Evolutionary conservation across 2,797 vertebrate species (phyloP), one percentile per base, ranked within the genome.

Genomic region (Leptoclinus maculatus): DNA sequence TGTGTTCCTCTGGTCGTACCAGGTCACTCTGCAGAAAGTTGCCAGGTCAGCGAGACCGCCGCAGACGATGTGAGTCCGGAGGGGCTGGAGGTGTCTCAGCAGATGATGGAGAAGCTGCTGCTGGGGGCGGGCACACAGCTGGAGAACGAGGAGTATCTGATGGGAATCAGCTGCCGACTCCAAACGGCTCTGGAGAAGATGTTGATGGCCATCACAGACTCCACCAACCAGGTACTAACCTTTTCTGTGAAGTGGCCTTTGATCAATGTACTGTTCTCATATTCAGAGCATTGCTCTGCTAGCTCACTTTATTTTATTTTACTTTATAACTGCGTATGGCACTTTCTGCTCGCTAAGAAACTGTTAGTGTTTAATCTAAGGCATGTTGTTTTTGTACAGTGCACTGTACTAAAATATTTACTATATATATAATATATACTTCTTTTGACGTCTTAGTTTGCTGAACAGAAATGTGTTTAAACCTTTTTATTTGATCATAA

Each of bases 141-240:
- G 5, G 95, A 97, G 88, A 96, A 95, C n/a, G 96, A 98, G 90
- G 96, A 96, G 51, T 89, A 96, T 56, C 39, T 98, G 72, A 91
- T 96, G 86, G 95, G 93, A 78, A 94, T 98, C 86, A 96, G 97
- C 86, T 89, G 93, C 81, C 96, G 98, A 69, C 95, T 99, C 27
- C 97, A 99, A 59, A 94, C 92, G 0, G 96, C 97, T 29, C 95
- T 99, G 87, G 96, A 97, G 93, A 98, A 97, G 87, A 97, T 99
- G 84, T 84, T 99, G 53, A 95, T 97, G 93, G 93, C 96, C 76
- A 97, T 99, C 88, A 96, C 84, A 25, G 96, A 97, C 89, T 96
- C 97, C 10, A 96, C 93, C 27, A 92, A 94, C 92, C 96, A 99
- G 98, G 98, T 99, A 96, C 4, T 51, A 43, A 34, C 29, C 6